phyloP scores from a whole-genome alignment of 2,797 vertebrate species.

The Apogon talboti region DNA sequence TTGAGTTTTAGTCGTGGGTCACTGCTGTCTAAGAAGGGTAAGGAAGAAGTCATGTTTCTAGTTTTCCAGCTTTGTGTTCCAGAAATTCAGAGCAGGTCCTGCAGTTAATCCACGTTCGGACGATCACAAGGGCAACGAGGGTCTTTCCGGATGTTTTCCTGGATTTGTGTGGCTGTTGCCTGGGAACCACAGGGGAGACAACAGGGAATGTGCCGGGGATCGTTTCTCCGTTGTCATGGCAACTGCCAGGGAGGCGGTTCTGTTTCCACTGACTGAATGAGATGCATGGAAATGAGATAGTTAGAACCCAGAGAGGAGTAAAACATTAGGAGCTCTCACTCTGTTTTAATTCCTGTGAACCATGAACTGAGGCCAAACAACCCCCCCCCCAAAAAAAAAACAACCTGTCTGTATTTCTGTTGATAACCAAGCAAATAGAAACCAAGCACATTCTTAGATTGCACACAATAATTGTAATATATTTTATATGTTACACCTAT shows the following conservation, averaged over 20 bases:
- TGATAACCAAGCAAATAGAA: no score
- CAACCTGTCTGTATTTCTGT: no score
- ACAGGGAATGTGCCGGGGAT: slow-evolving; percentile 55
- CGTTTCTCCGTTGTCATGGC: slow-evolving; percentile 72
- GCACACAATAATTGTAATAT: no score
- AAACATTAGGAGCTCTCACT: slow-evolving; percentile 35
- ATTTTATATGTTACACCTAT: no score
- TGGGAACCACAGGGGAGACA: slow-evolving; percentile 58
- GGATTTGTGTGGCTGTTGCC: slow-evolving; percentile 74
- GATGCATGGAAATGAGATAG: slow-evolving; percentile 29
- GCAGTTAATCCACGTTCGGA: slow-evolving; percentile 41
- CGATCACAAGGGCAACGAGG: slow-evolving; percentile 28
- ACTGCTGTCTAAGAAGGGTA: slow-evolving; percentile 50
- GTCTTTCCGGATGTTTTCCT: slow-evolving; percentile 65
- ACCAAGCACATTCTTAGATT: no score
- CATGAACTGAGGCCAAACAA: not conserved
- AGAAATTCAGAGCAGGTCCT: slow-evolving; percentile 17
- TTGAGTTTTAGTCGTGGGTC: slow-evolving; percentile 69
- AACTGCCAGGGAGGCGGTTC: slow-evolving; percentile 58
- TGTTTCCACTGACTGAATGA: slow-evolving; percentile 32
- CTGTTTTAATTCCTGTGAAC: not conserved
- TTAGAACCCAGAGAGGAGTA: not conserved
- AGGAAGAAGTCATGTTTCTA: slow-evolving; percentile 58
- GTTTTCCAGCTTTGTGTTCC: slow-evolving; percentile 10
- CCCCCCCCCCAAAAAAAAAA: no score